Evolutionary conservation across 1,140 invertebrate species (phyloP).

Genomic region (Matsumurasca onukii): DNA sequence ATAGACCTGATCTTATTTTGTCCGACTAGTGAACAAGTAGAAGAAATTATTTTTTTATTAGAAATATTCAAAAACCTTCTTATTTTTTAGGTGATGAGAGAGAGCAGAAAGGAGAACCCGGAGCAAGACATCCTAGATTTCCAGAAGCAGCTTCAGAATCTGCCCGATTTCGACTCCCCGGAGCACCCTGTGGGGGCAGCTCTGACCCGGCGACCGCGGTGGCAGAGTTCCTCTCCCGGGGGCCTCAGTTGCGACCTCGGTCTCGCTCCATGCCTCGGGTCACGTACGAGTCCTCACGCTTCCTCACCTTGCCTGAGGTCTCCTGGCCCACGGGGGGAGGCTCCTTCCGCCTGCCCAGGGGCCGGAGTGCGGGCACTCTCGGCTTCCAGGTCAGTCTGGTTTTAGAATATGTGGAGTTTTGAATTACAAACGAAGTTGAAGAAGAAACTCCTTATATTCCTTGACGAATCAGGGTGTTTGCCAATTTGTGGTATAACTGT

Average conservation of each 20-base stretch:
- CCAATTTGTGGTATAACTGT: too few relatives aligned
- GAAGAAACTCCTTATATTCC: too few relatives aligned
- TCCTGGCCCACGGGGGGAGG: constrained; percentile 37
- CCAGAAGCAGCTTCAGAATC: constrained; percentile 55
- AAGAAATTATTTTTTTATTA: too few relatives aligned
- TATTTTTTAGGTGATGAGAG: constrained; percentile 10
- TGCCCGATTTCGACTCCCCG: constrained; percentile 52
- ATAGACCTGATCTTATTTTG: too few relatives aligned
- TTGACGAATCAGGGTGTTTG: too few relatives aligned
- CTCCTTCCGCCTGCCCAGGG: constrained; percentile 43
- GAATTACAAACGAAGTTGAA: not conserved
- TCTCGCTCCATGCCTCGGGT: constrained; percentile 53
- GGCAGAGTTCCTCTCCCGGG: constrained; percentile 44
- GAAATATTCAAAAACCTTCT: not conserved
- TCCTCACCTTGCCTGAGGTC: constrained; percentile 47
- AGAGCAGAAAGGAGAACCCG: constrained; percentile 44
- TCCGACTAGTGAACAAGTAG: too few relatives aligned
- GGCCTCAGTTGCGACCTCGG: constrained; percentile 47
- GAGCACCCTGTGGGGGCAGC: constrained; percentile 39
- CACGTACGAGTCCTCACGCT: constrained; percentile 50
- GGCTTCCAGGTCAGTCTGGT: constrained; percentile 32
- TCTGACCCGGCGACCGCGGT: constrained; percentile 38
- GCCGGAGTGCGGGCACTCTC: constrained; percentile 44
- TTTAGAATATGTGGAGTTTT: not conserved
- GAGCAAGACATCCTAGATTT: constrained; percentile 56